phyloP scores from a whole-genome alignment of 1,140 invertebrate species.

The Metopolophium dirhodum region DNA sequence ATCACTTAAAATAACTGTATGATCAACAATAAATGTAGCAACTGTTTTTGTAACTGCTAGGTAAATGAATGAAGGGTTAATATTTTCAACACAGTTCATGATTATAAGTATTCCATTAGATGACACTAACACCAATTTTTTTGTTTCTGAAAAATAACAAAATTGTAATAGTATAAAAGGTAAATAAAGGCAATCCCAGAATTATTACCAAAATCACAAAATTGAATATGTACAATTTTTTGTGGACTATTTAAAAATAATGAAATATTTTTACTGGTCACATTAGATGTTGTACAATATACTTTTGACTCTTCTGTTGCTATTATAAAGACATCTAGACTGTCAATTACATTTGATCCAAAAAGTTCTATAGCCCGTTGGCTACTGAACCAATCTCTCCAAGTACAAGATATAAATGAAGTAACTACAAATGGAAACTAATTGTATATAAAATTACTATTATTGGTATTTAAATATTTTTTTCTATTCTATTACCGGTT shows the following conservation, averaged over 20 bases:
- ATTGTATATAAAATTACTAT: constrained; percentile 18
- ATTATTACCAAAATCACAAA: constrained; percentile 31
- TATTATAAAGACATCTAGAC: constrained; percentile 28
- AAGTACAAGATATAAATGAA: constrained; percentile 40
- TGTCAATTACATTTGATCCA: constrained; percentile 1
- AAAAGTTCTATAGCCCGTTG: background rate
- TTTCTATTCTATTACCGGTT: background rate
- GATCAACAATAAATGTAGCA: constrained; percentile 8
- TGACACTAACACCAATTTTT: constrained; percentile 15
- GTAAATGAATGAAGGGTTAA: background rate
- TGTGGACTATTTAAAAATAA: constrained; percentile 37
- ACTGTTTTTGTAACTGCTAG: background rate
- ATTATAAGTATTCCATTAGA: background rate
- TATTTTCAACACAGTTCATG: background rate
- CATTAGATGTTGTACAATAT: constrained; percentile 37
- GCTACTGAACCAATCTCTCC: constrained; percentile 31
- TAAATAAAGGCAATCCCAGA: background rate
- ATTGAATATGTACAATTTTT: constrained; percentile 45
- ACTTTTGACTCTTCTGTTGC: constrained; percentile 32
- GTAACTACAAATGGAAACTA: constrained; percentile 42
- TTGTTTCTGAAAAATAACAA: constrained; percentile 3
- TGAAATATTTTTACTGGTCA: background rate
- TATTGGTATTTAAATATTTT: background rate
- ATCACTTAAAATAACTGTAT: constrained; percentile 23
- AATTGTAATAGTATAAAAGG: constrained; percentile 5